Evolutionary conservation across 2,797 vertebrate genomes (phyloP), one percentile per base, ranked within the genome.

Genomic region (Xyrichtys novacula): DNA sequence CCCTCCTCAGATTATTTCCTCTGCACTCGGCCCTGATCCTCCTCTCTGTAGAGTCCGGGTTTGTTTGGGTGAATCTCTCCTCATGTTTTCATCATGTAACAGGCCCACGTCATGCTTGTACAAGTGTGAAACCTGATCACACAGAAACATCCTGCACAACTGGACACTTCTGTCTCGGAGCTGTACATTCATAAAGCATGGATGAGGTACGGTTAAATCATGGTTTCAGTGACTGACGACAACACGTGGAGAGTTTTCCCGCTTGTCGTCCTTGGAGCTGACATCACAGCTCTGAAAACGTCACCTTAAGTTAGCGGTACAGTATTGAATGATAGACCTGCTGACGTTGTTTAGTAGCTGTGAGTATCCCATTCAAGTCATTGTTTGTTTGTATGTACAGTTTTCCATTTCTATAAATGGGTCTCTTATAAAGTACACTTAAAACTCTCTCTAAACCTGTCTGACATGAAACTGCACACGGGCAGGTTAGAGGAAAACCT

Each of bases 171-270:
- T 34, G 39, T 67, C 64, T 71, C 65, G 61, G 42, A 31, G 69
- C 86, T 77, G 81, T 81, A 85, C 86, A 84, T 86, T 83, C 88
- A 81, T 57, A 71, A 46, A 69, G 82, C 81, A 66, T 50, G 67
- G 66, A 84, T 81, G 84, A 88, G 86, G 81, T 87, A 86, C 82
- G 46, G 80, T 78, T 63, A 25, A 68, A 72, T 47, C 49, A 52
- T 32, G 49, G 58, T 42, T 12, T 46, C 40, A 65, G 60, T 57
- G n/a, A n/a, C n/a, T n/a, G 43, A 46, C 22, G 43, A 46, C 20
- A 43, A 22, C 40, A 25, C 43, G 11, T 46, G 43, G 43, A 46
- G 8, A 46, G 19, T 4, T 19, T 25, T 58, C 43, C 56, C 4
- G 43, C 64, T 65, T 52, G 25, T 39, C 11, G 62, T 56, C 69